Evolutionary conservation across 2,888 invertebrate species (phyloP).

Genomic region (Sericinus montela): DNA sequence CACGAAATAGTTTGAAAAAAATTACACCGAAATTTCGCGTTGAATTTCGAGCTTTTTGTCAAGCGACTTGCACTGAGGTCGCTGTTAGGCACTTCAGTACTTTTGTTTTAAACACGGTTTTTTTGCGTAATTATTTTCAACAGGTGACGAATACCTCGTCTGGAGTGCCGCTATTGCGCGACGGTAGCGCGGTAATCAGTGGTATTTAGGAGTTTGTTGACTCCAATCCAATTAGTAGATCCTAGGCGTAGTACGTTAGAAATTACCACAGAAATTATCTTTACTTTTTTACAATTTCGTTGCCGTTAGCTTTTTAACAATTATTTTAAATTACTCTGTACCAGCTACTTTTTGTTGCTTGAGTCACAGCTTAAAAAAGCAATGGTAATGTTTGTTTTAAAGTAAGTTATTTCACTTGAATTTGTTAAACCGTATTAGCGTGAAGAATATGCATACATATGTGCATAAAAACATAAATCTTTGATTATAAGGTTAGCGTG

Average conservation of each 20-base stretch:
- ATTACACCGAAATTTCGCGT: conserved; percentile 14
- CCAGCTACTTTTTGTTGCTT: too few relatives aligned
- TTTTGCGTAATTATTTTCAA: conserved; percentile 80
- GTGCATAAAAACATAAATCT: too few relatives aligned
- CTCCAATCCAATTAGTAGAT: conserved; percentile 21
- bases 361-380: too few relatives aligned
- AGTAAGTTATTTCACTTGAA: too few relatives aligned
- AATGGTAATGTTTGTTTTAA: too few relatives aligned
- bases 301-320: too few relatives aligned
- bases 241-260: conserved; percentile 7
- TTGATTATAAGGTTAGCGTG: too few relatives aligned
- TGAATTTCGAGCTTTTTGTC: conserved; percentile 41
- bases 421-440: too few relatives aligned
- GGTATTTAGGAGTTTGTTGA: conserved; percentile 21
- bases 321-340: too few relatives aligned
- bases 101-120: conserved; percentile 73
- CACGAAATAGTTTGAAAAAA: conserved; percentile 15
- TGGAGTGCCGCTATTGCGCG: conserved; percentile 65
- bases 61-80: conserved; percentile 63
- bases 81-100: conserved; percentile 56
- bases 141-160: conserved; percentile 76
- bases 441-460: too few relatives aligned
- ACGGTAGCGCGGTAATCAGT: conserved; percentile 35
- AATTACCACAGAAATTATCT: not conserved
- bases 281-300: conserved; percentile 1